phyloP scores from a whole-genome alignment of 2,888 invertebrate genomes.

The Euplagia quadripunctaria region DNA sequence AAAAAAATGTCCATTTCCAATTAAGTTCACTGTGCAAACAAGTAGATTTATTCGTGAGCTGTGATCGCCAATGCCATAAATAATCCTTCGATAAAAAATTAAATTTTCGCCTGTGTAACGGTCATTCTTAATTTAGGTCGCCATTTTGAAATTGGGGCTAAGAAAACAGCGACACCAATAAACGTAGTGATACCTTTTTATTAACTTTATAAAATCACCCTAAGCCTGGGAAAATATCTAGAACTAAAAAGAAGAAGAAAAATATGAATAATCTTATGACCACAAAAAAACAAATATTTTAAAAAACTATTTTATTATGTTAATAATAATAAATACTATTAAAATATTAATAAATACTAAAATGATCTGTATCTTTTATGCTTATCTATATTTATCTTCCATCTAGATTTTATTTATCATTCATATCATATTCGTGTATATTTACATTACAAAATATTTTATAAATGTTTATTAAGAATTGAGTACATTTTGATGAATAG shows the following conservation, averaged over 20 bases:
- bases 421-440: not conserved
- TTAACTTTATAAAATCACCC: not conserved
- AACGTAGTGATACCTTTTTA: not conserved
- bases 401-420: not conserved
- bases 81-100: slow-evolving; percentile 64
- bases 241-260: too few species aligned
- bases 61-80: slow-evolving; percentile 64
- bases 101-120: slow-evolving; percentile 59
- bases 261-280: not conserved
- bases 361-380: not conserved
- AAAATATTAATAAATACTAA: not conserved
- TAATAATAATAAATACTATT: too few species aligned
- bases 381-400: too few species aligned
- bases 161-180: slow-evolving; percentile 16
- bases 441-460: not conserved
- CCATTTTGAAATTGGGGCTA: slow-evolving; percentile 43
- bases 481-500: not conserved
- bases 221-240: too few species aligned
- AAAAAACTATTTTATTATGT: too few species aligned
- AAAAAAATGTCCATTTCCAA: slow-evolving; percentile 36
- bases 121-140: slow-evolving; percentile 58
- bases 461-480: too few species aligned
- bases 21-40: slow-evolving; percentile 54
- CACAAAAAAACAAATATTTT: not conserved
- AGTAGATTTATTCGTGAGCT: slow-evolving; percentile 57